Evolutionary conservation across 2,888 invertebrate genomes (phyloP), one percentile per base, ranked within the genome.

Genomic region (Campoplex capitator): DNA sequence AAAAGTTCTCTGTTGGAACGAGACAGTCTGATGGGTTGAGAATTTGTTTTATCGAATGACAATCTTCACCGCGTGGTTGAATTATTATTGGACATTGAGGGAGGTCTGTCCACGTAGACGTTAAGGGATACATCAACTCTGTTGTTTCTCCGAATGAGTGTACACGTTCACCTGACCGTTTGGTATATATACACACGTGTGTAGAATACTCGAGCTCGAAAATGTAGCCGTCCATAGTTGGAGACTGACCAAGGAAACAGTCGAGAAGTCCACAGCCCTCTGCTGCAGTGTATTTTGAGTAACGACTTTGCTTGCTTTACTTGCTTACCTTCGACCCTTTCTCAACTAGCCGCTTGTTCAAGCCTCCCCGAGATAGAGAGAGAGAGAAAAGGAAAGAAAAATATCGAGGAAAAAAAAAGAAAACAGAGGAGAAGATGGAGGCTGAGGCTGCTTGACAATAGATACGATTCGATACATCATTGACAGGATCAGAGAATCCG

Each of bases 381-480:
- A 38, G 51, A 48, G 18, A 65, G 18, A 65, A 51, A 42, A 51
- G 62, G 11, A 23, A n/a, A 62, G 13, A 62, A 42, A 16, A 32
- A 7, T 7, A 42, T 42, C 18, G n/a, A 28, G 38, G 11, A 38
- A n/a, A 9, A 28, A 8, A 73, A 58, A 11, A 51, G 0, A 42
- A 9, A 8, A 38, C 7, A 38, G 1, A 0, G 58, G 6, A 1
- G 23, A 48, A 51, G 16, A 7, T 62, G 28, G 2, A 3, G 38
- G 45, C 32, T 9, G 58, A 35, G 54, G 67, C 51, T 81, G 58
- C 62, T 74, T 38, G 54, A 81, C 76, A 77, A 77, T 78, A 70
- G 77, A 78, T 51, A 78, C 74, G 51, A 83, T 85, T 83, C 85
- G 62, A 74, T 82, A 51, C 74, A 45, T 76, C 80, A 80, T 65